Conservation (phyloP, 2,113 vertebrate genomes). For the Istiophorus platypterus region DNA sequence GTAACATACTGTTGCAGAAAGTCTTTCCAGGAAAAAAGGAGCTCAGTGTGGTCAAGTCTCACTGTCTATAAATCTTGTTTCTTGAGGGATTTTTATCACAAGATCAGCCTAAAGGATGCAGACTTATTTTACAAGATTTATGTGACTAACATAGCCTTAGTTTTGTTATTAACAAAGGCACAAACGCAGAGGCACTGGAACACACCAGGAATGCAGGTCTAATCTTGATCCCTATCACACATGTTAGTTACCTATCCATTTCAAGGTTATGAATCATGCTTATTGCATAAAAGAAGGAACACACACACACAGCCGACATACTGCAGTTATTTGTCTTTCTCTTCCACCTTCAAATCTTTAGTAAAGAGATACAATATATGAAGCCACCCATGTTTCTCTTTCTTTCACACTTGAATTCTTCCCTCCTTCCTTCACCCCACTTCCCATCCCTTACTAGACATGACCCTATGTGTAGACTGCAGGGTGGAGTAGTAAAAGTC, state of each 20-base stretch:
- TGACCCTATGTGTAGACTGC: constrained; percentile 58
- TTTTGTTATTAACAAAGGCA: constrained; percentile 49
- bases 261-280: constrained; percentile 32
- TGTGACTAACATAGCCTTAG: constrained; percentile 1
- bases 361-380: constrained; percentile 20
- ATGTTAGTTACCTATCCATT: constrained; percentile 44
- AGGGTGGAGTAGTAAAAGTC: constrained; percentile 59
- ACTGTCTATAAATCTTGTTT: constrained; percentile 36
- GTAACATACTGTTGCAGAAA: neutral
- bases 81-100: constrained; percentile 26
- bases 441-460: constrained; percentile 49
- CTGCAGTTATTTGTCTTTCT: constrained; percentile 7
- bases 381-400: constrained; percentile 21
- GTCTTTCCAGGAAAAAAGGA: constrained; percentile 28
- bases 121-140: constrained; percentile 21
- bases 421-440: constrained; percentile 10
- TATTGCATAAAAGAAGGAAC: constrained; percentile 1
- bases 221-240: constrained; percentile 54
- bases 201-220: constrained; percentile 59
- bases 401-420: constrained; percentile 37
- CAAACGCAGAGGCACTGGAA: constrained; percentile 37
- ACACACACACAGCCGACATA: constrained; percentile 8
- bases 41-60: constrained; percentile 8
- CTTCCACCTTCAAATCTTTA: constrained; percentile 15
- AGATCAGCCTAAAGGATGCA: constrained; percentile 15